A percentile compares a stretch with the other conserved stretches of the same genome.
Evolutionary conservation across 2,888 invertebrate species (phyloP).

Genomic region (Piscicola geometra): DNA sequence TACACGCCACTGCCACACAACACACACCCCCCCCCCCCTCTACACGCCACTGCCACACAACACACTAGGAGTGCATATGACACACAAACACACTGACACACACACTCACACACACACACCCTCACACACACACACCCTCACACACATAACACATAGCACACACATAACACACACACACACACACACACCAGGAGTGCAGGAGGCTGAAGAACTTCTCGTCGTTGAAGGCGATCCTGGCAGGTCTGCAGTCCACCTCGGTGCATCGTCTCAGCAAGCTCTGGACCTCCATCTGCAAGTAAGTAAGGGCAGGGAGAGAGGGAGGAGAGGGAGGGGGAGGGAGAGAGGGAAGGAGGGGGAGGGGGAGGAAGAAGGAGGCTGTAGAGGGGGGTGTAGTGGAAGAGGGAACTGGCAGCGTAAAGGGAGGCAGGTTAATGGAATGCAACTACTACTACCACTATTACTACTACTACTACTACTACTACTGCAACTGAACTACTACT

Average conservation of each 20-base stretch:
- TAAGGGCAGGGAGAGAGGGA: neutral
- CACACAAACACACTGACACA: too few species aligned
- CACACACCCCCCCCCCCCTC: too few species aligned
- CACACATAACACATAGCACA: too few species aligned
- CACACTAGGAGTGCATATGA: too few species aligned
- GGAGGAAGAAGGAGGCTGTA: neutral
- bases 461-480: neutral
- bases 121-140: neutral
- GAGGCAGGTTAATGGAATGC: neutral
- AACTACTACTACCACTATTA: too few species aligned
- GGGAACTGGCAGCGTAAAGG: neutral
- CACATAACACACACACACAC: conserved; percentile 6
- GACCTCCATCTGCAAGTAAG: conserved; percentile 77
- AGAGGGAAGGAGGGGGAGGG: conserved; percentile 8
- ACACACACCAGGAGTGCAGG: conserved; percentile 61
- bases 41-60: too few species aligned
- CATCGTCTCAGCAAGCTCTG: conserved; percentile 87
- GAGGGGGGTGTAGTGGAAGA: neutral
- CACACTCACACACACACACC: too few species aligned
- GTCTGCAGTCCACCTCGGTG: conserved; percentile 87
- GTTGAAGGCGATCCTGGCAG: conserved; percentile 92
- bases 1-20: too few species aligned
- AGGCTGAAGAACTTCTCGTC: conserved; percentile 96
- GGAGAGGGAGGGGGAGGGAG: neutral
- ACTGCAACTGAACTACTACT: too few species aligned